Evolutionary conservation across 2,888 invertebrate species (phyloP), one percentile per base, ranked within the genome.

Genomic region (Eretmocerus hayati): DNA sequence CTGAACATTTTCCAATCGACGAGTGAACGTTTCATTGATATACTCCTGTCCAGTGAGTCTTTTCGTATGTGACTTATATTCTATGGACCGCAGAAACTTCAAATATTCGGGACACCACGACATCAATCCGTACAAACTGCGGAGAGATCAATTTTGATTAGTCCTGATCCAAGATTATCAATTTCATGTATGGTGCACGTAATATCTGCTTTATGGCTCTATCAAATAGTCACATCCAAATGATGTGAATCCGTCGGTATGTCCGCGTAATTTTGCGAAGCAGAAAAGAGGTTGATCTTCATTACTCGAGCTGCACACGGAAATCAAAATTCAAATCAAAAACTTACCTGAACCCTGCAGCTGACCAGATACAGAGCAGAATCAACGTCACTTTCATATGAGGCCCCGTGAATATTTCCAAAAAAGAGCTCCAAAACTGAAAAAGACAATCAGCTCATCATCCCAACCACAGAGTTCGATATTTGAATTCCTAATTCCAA

Each of bases 391-490:
- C 77, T 49, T 74, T 77, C 46, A 81, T 72, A 63, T 84, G 79
- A 1, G 82, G 75, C 15, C 77, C 77, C 13, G 83, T 79, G 58
- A 84, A 81, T 41, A 86, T 68, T 61, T 82, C 81, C 63, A 81
- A 76, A 58, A 85, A 82, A 37, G 84, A 79, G 62, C 81, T 82
- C 75, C 82, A 81, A 65, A 85, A 83, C 85, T 86, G 74, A 9
- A 64, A 72, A 52, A 44, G 58, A 49, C 26, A 11, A 26, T 26
- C 11, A 26, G 6, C 11, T 26, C 8, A 26, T 26, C n/a, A n/a
- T n/a, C n/a, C n/a, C n/a, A n/a, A n/a, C n/a, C n/a, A n/a, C n/a
- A n/a, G n/a, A n/a, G n/a, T n/a, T n/a, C n/a, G n/a, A n/a, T n/a
- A n/a, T n/a, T n/a, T n/a, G n/a, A n/a, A n/a, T n/a, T n/a, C n/a